These are phyloP conservation scores for Euclidia mi DNA, from an alignment of 2,888 invertebrate genomes.

Conservation along the genomic window DNA sequence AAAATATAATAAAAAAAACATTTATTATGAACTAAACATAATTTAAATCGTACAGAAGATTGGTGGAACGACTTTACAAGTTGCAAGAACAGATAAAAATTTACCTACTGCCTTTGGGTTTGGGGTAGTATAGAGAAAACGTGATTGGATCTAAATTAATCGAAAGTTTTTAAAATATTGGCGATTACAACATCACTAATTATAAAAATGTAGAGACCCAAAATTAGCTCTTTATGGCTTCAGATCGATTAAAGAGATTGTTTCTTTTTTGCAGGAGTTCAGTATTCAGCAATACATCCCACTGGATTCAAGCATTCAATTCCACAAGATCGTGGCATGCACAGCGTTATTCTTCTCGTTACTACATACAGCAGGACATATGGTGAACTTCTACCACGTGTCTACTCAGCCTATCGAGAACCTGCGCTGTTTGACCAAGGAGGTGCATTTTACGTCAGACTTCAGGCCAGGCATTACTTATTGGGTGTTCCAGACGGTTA, in stretches of 20 bases:
- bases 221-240: too few species aligned
- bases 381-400: slow-evolving; percentile 99
- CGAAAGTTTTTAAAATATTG: too few species aligned
- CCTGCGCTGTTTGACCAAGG: slow-evolving; percentile 97
- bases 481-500: slow-evolving; percentile 98
- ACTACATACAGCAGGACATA: slow-evolving; percentile 97
- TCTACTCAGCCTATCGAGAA: slow-evolving; percentile 98
- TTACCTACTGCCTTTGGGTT: too few species aligned
- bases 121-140: too few species aligned
- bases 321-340: slow-evolving; percentile 98
- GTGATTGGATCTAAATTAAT: too few species aligned
- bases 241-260: slow-evolving; percentile 3
- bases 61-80: too few species aligned
- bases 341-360: slow-evolving; percentile 98
- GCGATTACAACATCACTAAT: too few species aligned
- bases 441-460: slow-evolving; percentile 98
- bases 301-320: slow-evolving; percentile 98
- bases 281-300: slow-evolving; percentile 98
- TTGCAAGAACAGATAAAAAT: too few species aligned
- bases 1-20: too few species aligned
- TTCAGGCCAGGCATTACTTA: slow-evolving; percentile 98
- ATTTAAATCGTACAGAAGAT: too few species aligned
- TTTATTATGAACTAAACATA: too few species aligned
- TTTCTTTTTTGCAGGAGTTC: slow-evolving; percentile 90
- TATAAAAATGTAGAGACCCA: too few species aligned